Evolutionary conservation across 2,113 vertebrate genomes (phyloP).

Genomic region (Arizona elegans): DNA sequence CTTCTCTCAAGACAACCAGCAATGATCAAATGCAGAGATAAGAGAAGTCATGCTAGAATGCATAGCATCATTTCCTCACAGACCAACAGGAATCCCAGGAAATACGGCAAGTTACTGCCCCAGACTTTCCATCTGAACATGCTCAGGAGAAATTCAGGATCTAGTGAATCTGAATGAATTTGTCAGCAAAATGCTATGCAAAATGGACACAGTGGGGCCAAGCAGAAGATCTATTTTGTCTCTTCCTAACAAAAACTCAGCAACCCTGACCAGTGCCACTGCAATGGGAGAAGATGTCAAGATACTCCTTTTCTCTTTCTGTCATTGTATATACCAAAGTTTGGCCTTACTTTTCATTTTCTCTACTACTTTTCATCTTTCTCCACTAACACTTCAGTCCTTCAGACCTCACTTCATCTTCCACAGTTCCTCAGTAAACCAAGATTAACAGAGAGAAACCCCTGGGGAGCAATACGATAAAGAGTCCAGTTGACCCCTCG

Average conservation of each 20-base stretch:
- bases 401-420: not conserved
- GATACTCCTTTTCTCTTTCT: not conserved
- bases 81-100: not conserved
- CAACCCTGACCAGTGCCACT: not conserved
- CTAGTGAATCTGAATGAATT: not conserved
- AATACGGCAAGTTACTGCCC: not conserved
- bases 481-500: not conserved
- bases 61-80: not conserved
- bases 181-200: not conserved
- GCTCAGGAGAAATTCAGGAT: not conserved
- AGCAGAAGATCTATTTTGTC: not conserved
- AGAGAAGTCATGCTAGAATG: not conserved
- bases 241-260: not conserved
- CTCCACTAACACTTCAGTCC: not conserved
- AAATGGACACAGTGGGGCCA: not conserved
- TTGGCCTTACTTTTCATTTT: not conserved
- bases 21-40: not conserved
- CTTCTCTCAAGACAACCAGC: not conserved
- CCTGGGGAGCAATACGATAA: not conserved
- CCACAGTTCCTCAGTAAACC: not conserved
- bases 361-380: not conserved
- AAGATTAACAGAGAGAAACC: not conserved
- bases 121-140: not conserved
- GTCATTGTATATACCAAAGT: not conserved
- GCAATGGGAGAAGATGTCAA: not conserved